phyloP scores from a whole-genome alignment of 2,113 vertebrate genomes.

The Bagarius yarrelli region DNA sequence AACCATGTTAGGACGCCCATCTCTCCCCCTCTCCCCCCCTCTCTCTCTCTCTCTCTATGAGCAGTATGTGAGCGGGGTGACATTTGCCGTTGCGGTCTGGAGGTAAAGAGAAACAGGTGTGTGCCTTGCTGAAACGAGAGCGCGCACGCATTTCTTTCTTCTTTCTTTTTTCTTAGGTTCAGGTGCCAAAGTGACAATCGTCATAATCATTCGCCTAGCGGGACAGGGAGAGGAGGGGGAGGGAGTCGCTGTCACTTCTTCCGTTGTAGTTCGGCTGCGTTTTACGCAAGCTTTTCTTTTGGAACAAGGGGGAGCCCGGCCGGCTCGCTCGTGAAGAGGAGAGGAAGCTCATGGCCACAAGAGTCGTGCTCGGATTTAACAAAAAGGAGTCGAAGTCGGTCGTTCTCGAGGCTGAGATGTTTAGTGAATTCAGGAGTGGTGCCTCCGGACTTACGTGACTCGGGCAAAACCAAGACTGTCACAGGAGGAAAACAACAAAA shows the following conservation, averaged over 20 bases:
- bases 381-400: slow-evolving; percentile 83
- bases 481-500: slow-evolving; percentile 89
- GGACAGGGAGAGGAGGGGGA: slow-evolving; percentile 60
- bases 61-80: slow-evolving; percentile 73
- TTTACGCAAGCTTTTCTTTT: slow-evolving; percentile 33
- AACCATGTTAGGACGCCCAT: slow-evolving; percentile 68
- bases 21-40: slow-evolving; percentile 64
- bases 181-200: slow-evolving; percentile 11
- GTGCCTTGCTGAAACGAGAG: slow-evolving; percentile 66
- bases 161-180: slow-evolving; percentile 16
- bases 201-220: slow-evolving; percentile 56
- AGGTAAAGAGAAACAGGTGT: slow-evolving; percentile 77
- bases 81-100: slow-evolving; percentile 77
- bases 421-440: slow-evolving; percentile 96
- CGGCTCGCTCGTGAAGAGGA: slow-evolving; percentile 51
- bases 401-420: slow-evolving; percentile 90
- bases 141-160: slow-evolving; percentile 40
- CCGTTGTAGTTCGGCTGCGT: slow-evolving; percentile 63
- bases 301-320: slow-evolving; percentile 38
- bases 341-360: slow-evolving; percentile 68
- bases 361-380: slow-evolving; percentile 73
- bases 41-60: slow-evolving; percentile 60
- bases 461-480: slow-evolving; percentile 96
- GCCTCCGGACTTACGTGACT: slow-evolving; percentile 94
- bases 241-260: slow-evolving; percentile 49